Conservation (phyloP, 2,113 vertebrate species). For the Elachura formosa region DNA sequence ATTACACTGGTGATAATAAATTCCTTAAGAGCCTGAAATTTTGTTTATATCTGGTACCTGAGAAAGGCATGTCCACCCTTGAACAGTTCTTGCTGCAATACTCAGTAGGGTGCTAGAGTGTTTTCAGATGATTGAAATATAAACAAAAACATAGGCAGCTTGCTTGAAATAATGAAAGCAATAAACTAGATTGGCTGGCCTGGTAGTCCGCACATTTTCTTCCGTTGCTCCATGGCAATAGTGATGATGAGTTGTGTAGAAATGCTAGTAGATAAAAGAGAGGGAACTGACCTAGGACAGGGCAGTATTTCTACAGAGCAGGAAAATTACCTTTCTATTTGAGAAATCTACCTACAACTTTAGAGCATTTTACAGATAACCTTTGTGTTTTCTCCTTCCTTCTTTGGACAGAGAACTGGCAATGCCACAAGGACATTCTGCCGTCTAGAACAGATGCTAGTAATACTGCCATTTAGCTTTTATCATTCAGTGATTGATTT, state of each 20-base stretch:
- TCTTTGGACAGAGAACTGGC: not conserved
- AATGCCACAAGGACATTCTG: not conserved
- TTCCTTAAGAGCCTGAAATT: not conserved
- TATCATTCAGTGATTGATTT: constrained; percentile 35
- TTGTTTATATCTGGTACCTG: not conserved
- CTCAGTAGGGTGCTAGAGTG: not conserved
- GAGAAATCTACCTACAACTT: not conserved
- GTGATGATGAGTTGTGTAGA: not conserved
- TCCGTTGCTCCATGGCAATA: not conserved
- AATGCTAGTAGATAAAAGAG: not conserved
- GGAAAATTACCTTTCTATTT: not conserved
- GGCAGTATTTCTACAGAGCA: not conserved
- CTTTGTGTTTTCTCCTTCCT: not conserved
- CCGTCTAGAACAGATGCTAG: not conserved
- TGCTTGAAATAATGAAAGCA: not conserved
- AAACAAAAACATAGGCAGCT: not conserved
- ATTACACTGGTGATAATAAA: not conserved
- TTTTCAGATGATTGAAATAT: not conserved
- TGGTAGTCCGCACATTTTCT: not conserved
- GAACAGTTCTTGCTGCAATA: not conserved
- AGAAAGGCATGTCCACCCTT: not conserved
- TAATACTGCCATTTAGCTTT: constrained; percentile 25
- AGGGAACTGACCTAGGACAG: not conserved
- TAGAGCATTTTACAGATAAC: not conserved
- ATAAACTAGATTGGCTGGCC: not conserved